These are phyloP conservation scores for Scatophagus argus DNA, from an alignment of 2,113 vertebrate genomes.

Conservation along the genomic window DNA sequence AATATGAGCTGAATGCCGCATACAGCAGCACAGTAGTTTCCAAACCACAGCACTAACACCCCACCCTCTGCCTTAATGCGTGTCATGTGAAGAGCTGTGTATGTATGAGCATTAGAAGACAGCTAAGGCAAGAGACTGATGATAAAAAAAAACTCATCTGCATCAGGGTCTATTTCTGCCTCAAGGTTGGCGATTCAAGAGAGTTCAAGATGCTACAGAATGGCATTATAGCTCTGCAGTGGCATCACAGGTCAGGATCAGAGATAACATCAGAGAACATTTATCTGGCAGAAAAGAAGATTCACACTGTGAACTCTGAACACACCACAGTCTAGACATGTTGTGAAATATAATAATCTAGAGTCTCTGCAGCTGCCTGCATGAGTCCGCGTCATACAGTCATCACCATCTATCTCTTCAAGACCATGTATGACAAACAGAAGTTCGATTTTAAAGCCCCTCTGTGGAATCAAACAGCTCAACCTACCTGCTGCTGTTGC, in stretches of 20 bases:
- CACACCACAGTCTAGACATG: conserved; percentile 23
- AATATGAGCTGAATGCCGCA: neutral
- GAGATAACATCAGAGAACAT: neutral
- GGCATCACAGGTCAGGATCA: neutral
- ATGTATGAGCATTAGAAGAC: conserved; percentile 52
- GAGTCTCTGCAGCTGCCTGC: neutral
- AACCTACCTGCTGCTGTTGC: conserved; percentile 70
- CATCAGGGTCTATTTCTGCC: conserved; percentile 18
- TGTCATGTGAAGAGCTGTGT: conserved; percentile 55
- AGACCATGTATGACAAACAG: neutral
- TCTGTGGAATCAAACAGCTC: conserved; percentile 18
- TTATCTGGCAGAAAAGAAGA: neutral
- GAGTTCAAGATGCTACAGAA: conserved; percentile 1
- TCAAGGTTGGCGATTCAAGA: neutral
- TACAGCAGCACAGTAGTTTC: neutral
- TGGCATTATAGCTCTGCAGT: neutral
- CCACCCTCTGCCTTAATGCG: conserved; percentile 31
- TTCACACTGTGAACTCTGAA: conserved; percentile 5
- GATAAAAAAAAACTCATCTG: conserved; percentile 2
- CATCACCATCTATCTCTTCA: neutral
- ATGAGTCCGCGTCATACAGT: neutral
- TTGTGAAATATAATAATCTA: conserved; percentile 24
- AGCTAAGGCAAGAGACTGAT: conserved; percentile 1
- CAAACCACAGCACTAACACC: neutral
- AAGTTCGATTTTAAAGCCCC: neutral